A percentile compares a stretch with the other conserved stretches of the same genome.
Conservation (phyloP, 2,113 vertebrate genomes). For the Mugil cephalus region DNA sequence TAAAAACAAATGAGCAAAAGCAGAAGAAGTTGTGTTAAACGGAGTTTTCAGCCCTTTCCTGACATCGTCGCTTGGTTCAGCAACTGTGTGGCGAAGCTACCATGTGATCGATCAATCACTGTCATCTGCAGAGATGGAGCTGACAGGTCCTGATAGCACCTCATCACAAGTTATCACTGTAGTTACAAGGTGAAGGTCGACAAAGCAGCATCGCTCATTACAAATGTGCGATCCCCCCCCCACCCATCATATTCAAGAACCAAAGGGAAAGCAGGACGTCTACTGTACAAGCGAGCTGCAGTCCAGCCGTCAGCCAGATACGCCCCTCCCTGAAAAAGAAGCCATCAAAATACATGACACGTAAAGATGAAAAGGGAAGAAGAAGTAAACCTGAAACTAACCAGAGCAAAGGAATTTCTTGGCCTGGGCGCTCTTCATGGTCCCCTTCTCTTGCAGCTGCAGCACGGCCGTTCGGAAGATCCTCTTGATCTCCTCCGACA, state of each 20-base stretch:
- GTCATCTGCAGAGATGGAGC: slow-evolving; percentile 28
- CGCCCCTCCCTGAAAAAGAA: slow-evolving; percentile 4
- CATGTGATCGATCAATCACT: slow-evolving; percentile 44
- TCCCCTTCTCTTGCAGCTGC: slow-evolving; percentile 93
- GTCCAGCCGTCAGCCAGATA: background rate
- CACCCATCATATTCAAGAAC: background rate
- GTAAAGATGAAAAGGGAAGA: background rate
- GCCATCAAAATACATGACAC: background rate
- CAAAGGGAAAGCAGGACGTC: background rate
- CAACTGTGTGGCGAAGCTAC: slow-evolving; percentile 8
- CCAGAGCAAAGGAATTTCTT: slow-evolving; percentile 98
- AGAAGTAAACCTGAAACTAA: slow-evolving; percentile 68
- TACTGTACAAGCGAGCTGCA: background rate
- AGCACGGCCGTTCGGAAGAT: slow-evolving; percentile 94
- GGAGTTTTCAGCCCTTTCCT: background rate
- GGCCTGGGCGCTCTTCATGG: slow-evolving; percentile 92
- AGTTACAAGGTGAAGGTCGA: background rate
- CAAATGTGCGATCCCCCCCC: background rate
- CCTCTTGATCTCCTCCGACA: slow-evolving; percentile 96
- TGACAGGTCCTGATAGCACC: slow-evolving; percentile 41
- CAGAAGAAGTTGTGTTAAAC: background rate
- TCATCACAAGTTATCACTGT: slow-evolving; percentile 34
- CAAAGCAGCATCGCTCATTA: slow-evolving; percentile 7
- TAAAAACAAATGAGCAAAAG: background rate
- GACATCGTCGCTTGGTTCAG: slow-evolving; percentile 1